Conservation (phyloP, 1,140 invertebrate genomes). For the Nasonia longicornis region DNA sequence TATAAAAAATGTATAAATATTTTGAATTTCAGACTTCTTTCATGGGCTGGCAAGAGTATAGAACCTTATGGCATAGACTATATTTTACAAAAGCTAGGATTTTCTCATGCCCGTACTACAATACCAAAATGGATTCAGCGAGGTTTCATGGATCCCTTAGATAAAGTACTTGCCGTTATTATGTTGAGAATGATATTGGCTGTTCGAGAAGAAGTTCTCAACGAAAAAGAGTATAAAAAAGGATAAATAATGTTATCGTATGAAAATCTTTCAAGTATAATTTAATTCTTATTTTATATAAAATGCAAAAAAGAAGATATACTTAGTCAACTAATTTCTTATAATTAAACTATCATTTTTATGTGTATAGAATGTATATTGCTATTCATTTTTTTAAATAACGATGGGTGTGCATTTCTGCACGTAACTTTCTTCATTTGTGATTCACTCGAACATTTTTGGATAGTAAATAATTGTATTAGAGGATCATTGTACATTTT, state of each 20-base stretch:
- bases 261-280: background rate
- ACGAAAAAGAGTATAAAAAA: constrained; percentile 61
- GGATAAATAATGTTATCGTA: constrained; percentile 54
- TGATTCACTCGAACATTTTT: no score
- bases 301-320: no score
- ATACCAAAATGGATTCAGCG: constrained; percentile 99
- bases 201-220: constrained; percentile 61
- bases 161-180: constrained; percentile 83
- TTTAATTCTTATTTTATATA: no score
- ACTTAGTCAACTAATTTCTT: no score
- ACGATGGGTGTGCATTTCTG: no score
- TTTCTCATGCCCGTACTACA: constrained; percentile 95
- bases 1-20: background rate
- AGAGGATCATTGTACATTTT: no score
- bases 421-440: no score
- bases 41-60: constrained; percentile 96
- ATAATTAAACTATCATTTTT: no score
- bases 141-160: constrained; percentile 95
- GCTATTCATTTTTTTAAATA: no score
- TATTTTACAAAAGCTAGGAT: constrained; percentile 95
- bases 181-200: constrained; percentile 75
- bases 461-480: no score
- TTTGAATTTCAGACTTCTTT: constrained; percentile 75
- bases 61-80: constrained; percentile 98
- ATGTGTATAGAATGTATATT: no score